Evolutionary conservation across 2,888 invertebrate species (phyloP).

Genomic region (Cantharis flavilabris): DNA sequence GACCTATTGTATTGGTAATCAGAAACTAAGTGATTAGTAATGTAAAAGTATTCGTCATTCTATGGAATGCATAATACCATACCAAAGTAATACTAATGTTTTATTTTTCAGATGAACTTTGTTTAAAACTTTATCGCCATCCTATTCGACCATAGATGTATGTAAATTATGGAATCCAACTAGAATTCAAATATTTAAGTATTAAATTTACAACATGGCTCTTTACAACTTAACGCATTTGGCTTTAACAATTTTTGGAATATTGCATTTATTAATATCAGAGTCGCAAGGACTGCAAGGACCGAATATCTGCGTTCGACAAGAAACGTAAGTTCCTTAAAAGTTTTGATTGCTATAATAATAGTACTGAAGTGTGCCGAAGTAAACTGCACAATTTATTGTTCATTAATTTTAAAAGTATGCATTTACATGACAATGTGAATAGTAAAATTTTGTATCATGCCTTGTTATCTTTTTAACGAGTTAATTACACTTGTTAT

Average conservation of each 20-base stretch:
- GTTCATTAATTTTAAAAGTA: neutral
- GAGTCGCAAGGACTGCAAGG: constrained; percentile 58
- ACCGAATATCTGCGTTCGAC: constrained; percentile 78
- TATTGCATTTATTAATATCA: constrained; percentile 3
- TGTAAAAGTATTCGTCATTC: constrained; percentile 2
- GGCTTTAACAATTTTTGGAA: neutral
- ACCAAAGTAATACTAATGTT: neutral
- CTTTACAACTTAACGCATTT: neutral
- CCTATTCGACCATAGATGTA: constrained; percentile 7
- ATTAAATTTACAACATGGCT: constrained; percentile 8
- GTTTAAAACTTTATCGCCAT: constrained; percentile 5
- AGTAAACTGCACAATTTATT: neutral
- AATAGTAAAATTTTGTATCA: neutral
- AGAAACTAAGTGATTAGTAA: constrained; percentile 3
- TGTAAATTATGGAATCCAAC: constrained; percentile 7
- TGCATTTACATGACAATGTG: neutral
- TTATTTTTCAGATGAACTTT: constrained; percentile 18
- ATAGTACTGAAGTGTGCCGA: neutral
- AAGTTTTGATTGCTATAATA: constrained; percentile 11
- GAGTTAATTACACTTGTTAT: neutral
- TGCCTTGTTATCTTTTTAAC: neutral
- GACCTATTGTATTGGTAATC: constrained; percentile 1
- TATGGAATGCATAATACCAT: neutral
- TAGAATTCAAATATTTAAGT: neutral
- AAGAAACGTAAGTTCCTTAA: constrained; percentile 69